Conservation (phyloP, 2,888 invertebrate genomes). For the Hypolimnas misippus region DNA sequence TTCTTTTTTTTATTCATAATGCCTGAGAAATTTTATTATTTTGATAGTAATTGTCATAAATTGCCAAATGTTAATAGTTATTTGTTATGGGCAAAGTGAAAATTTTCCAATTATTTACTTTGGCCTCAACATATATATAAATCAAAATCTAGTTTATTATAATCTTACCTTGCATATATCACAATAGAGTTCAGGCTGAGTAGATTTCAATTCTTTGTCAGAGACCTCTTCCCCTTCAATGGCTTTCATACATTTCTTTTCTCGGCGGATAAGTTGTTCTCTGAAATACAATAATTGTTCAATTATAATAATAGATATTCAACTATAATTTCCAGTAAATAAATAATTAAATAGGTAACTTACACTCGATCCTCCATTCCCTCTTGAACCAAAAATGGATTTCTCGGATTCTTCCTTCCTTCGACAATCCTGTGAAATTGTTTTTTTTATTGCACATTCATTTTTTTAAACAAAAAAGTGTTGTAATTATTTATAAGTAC, state of each 20-base stretch:
- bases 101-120: no score
- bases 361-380: constrained; percentile 52
- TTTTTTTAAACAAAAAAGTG: no score
- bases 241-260: constrained; percentile 54
- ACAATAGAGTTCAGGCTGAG: constrained; percentile 61
- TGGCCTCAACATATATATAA: no score
- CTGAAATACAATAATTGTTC: constrained; percentile 50
- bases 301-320: neutral
- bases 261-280: constrained; percentile 67
- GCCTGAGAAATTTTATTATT: no score
- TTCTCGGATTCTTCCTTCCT: constrained; percentile 66
- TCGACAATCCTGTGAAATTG: constrained; percentile 60
- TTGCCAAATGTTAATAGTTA: no score
- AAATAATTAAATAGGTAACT: constrained; percentile 24
- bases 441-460: no score
- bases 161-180: constrained; percentile 66
- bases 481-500: no score
- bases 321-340: neutral
- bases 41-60: no score
- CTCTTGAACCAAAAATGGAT: constrained; percentile 58
- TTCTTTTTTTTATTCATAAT: no score
- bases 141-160: no score
- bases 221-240: constrained; percentile 35
- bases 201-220: constrained; percentile 37
- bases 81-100: no score